phyloP scores from a whole-genome alignment of 2,888 invertebrate genomes.

The Leptopterna dolabrata region DNA sequence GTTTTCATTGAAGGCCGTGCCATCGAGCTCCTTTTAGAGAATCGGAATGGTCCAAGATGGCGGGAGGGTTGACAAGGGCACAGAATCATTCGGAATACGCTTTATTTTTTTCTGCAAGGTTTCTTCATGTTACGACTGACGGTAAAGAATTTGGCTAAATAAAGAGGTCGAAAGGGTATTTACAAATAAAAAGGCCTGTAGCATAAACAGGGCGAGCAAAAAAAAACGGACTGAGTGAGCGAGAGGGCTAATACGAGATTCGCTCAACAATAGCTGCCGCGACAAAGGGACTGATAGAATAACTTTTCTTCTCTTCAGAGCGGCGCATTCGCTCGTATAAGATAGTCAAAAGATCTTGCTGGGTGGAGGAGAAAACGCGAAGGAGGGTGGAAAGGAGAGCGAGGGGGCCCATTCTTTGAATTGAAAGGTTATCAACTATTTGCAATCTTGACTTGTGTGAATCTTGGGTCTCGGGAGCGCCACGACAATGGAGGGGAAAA shows the following conservation, averaged over 20 bases:
- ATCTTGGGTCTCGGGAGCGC: slow-evolving; percentile 49
- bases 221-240: slow-evolving; percentile 17
- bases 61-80: background rate
- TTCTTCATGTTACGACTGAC: background rate
- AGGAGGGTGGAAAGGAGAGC: background rate
- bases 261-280: slow-evolving; percentile 59
- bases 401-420: slow-evolving; percentile 59
- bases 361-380: background rate
- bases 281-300: slow-evolving; percentile 61
- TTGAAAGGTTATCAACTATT: slow-evolving; percentile 63
- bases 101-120: background rate
- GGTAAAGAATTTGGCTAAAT: slow-evolving; percentile 25
- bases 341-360: slow-evolving; percentile 61
- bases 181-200: slow-evolving; percentile 54
- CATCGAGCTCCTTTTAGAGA: slow-evolving; percentile 8
- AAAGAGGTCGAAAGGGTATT: slow-evolving; percentile 49
- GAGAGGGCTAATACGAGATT: slow-evolving; percentile 56
- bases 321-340: slow-evolving; percentile 62
- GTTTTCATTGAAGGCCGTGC: slow-evolving; percentile 30
- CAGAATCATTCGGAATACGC: slow-evolving; percentile 23
- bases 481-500: slow-evolving; percentile 48
- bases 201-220: slow-evolving; percentile 40
- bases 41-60: slow-evolving; percentile 6
- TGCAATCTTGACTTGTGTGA: slow-evolving; percentile 60
- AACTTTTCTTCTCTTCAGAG: slow-evolving; percentile 61